Base-by-base conservation (phyloP, 2,888 invertebrate species). In the Spilarctia lutea region DNA sequence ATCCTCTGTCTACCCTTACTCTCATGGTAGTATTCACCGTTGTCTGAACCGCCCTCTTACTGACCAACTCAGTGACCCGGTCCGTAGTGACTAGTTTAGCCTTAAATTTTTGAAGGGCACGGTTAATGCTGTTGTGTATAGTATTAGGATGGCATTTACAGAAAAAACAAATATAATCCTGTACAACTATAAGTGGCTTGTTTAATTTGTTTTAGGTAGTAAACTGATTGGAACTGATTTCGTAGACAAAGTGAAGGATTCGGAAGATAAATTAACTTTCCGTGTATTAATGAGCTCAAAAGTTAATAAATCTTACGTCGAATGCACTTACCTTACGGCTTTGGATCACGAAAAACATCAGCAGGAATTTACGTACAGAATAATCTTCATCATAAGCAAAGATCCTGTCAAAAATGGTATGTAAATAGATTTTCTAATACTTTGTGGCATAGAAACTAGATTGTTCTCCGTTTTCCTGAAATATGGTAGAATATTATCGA, bases 331-430 rank as follows among this genome's bases (percentile, higher is more conserved):
- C 11, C 18, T 56, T 39, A 20, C 69, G 10, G 39, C n/a, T 18
- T 27, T 8, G 2, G 8, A 30, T 6, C 18, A 30, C 18, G 8
- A 30, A 30, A 18, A 60, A 27, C 1, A 42, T 27, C 3, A 24
- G 1, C 56, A 60, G 27, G 39, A 60, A 70, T 70, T 60, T 27
- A 70, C 39, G 3, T 70, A 70, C 60, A 60, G 69, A 35, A 39
- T 60, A 39, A 60, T 20, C 11, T 70, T 70, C 39, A 70, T 27
- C 0, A 35, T 60, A n/a, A 39, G n/a, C 8, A 39, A 56, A 16
- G 35, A 70, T 0, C 18, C 27, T 0, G 13, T n/a, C 10, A 56
- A 35, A 8, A 39, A 70, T 27, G 39, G 69, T 70, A 60, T 27
- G 60, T 63, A 30, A 30, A 63, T 63, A 18, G 2, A n/a, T 11